Base-by-base conservation (phyloP, 2,113 vertebrate species). In the Heliornis fulica region DNA sequence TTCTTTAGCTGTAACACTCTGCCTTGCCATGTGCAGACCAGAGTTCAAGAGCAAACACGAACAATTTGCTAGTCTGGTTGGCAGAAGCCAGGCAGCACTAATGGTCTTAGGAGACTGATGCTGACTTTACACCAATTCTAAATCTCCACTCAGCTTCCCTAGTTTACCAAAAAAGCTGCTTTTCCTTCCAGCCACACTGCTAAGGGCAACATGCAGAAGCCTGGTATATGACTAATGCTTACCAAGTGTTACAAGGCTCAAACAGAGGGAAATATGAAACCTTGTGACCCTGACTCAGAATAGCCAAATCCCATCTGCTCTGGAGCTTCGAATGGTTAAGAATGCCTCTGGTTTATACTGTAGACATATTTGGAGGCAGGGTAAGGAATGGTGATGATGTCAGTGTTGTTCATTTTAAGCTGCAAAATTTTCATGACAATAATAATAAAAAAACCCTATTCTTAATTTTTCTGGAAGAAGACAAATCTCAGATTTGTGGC, bases 261-360 rank as follows among this genome's bases (percentile, higher is more conserved):
- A 86, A 77, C 2, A 0, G 60, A 97, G 89, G 90, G 95, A 97
- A 97, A 96, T 76, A 75, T 41, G 90, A 94, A 96, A 93, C 95
- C 94, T 83, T 90, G 40, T 94, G 93, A 96, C 95, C 94, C 80
- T 71, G 65, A 80, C 92, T 94, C 64, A 94, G 76, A 96, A 93
- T 54, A 92, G 83, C 69, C 65, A 86, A 94, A 88, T 83, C 76
- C 51, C 72, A 88, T 89, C 81, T 75, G 87, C 71, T 86, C 83
- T 92, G 48, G 64, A 85, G 40, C 56, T 87, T 74, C 87, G 80
- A 87, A 76, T 38, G 60, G 68, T 51, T 51, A 89, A 88, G n/a
- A 92, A 78, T 0, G 7, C 15, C 59, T 80, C 41, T 1, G 3
- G 60, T 89, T 69, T 81, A 68, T 38, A 46, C 34, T 32, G 32